Conservation (phyloP, 2,797 vertebrate species). For the Lindbergichthys nudifrons region DNA sequence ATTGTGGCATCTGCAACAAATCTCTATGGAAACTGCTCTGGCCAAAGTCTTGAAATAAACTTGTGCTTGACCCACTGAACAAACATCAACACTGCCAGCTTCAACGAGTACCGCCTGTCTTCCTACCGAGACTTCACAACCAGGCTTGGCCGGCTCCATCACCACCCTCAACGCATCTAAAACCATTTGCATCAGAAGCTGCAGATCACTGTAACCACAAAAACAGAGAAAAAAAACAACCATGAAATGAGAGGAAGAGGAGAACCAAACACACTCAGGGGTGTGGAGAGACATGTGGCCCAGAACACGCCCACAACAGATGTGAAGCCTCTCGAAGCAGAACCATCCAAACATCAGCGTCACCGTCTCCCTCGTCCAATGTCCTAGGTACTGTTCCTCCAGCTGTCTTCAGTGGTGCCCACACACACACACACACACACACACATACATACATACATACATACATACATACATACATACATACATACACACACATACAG, state of each 20-base stretch:
- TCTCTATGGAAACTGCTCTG: slow-evolving; percentile 20
- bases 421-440: slow-evolving; percentile 11
- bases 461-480: slow-evolving; percentile 13
- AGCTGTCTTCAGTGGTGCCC: slow-evolving; percentile 8
- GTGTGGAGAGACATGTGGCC: slow-evolving; percentile 22
- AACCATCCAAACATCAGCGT: slow-evolving; percentile 5
- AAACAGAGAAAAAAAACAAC: not conserved
- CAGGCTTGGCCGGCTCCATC: slow-evolving; percentile 16
- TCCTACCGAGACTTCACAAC: slow-evolving; percentile 50
- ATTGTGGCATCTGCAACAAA: slow-evolving; percentile 27
- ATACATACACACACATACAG: slow-evolving; percentile 6
- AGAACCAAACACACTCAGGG: slow-evolving; percentile 48
- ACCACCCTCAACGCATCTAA: slow-evolving; percentile 7
- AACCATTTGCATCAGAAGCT: slow-evolving; percentile 23
- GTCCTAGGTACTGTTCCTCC: not conserved
- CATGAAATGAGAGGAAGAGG: not conserved
- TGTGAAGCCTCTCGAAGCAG: slow-evolving; percentile 15
- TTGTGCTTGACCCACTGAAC: slow-evolving; percentile 14
- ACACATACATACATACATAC: slow-evolving; percentile 11
- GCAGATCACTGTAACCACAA: slow-evolving; percentile 33
- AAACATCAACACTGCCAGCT: slow-evolving; percentile 61
- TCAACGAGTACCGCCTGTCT: slow-evolving; percentile 47
- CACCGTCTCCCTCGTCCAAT: not conserved
- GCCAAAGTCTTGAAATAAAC: slow-evolving; percentile 38
- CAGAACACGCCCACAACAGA: slow-evolving; percentile 17